Percentiles rank a stretch among this genome's conserved stretches.
Evolutionary conservation across 1,140 invertebrate species (phyloP).

Genomic region (Parasteatoda tepidariorum): DNA sequence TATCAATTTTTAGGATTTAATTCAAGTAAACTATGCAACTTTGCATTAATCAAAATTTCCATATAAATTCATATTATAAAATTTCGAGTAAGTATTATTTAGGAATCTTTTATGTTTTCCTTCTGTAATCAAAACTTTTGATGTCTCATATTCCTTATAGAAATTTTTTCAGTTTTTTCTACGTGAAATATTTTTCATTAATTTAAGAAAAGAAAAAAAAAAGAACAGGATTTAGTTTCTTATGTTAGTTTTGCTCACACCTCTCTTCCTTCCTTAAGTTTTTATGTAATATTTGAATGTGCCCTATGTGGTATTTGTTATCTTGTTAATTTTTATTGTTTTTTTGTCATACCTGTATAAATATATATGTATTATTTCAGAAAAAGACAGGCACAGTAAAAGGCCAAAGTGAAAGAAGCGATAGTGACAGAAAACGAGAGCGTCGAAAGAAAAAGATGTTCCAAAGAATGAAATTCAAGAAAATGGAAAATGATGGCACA

Average conservation of each 20-base stretch:
- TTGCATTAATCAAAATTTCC: too few relatives aligned
- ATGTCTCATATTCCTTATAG: too few relatives aligned
- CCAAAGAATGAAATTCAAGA: constrained; percentile 71
- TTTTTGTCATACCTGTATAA: too few relatives aligned
- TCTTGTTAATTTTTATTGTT: constrained; percentile 34
- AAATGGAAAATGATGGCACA: constrained; percentile 34
- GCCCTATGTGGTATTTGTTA: not conserved
- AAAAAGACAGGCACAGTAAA: constrained; percentile 81
- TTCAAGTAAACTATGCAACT: too few relatives aligned
- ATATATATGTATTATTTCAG: too few relatives aligned
- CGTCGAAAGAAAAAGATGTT: constrained; percentile 86
- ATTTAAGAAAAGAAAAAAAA: not conserved
- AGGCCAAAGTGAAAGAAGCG: constrained; percentile 82
- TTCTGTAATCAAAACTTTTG: too few relatives aligned
- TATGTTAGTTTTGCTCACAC: not conserved
- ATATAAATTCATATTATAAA: too few relatives aligned
- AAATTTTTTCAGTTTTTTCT: too few relatives aligned
- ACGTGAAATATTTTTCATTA: too few relatives aligned
- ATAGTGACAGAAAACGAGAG: constrained; percentile 90
- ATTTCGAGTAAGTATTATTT: not conserved
- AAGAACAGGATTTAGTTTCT: not conserved
- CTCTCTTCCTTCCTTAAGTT: constrained; percentile 4
- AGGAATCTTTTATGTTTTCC: too few relatives aligned
- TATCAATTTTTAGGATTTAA: too few relatives aligned
- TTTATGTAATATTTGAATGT: not conserved